Percentiles rank a stretch among this genome's conserved stretches.
phyloP scores from a whole-genome alignment of 1,140 invertebrate genomes.

The Amyelois transitella region DNA sequence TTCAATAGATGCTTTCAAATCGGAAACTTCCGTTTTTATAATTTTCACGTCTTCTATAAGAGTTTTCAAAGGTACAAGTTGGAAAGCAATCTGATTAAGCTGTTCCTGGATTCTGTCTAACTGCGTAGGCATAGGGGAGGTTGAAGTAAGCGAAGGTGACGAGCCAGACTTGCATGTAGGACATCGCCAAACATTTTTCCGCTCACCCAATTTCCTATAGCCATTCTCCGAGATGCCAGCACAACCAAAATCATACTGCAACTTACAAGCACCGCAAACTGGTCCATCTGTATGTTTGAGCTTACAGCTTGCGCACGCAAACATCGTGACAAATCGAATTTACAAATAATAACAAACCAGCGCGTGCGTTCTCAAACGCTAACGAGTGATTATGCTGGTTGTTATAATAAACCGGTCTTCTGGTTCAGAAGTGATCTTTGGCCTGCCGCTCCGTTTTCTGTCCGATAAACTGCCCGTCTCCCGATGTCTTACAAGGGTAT shows the following conservation, averaged over 20 bases:
- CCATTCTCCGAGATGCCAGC: constrained; percentile 17
- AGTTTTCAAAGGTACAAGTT: too few relatives aligned
- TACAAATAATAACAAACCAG: too few relatives aligned
- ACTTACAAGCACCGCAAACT: constrained; percentile 9
- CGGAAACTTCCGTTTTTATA: too few relatives aligned
- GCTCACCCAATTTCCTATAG: too few relatives aligned
- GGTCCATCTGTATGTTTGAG: constrained; percentile 13
- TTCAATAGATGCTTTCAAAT: too few relatives aligned
- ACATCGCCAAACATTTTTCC: constrained; percentile 14
- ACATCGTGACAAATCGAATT: too few relatives aligned
- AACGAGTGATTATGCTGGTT: too few relatives aligned
- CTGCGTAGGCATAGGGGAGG: neutral
- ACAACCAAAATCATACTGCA: constrained; percentile 17
- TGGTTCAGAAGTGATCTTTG: neutral
- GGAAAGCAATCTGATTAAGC: too few relatives aligned
- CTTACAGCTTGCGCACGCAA: too few relatives aligned
- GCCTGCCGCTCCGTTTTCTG: neutral
- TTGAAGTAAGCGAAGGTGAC: neutral
- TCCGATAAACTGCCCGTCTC: neutral
- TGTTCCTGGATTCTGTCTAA: neutral
- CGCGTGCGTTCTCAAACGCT: too few relatives aligned
- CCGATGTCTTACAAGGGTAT: neutral
- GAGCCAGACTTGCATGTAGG: constrained; percentile 8
- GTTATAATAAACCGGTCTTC: neutral
- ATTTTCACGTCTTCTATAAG: too few relatives aligned